Conservation (phyloP, 2,797 vertebrate species). For the Amblyopsis hoosieri region DNA sequence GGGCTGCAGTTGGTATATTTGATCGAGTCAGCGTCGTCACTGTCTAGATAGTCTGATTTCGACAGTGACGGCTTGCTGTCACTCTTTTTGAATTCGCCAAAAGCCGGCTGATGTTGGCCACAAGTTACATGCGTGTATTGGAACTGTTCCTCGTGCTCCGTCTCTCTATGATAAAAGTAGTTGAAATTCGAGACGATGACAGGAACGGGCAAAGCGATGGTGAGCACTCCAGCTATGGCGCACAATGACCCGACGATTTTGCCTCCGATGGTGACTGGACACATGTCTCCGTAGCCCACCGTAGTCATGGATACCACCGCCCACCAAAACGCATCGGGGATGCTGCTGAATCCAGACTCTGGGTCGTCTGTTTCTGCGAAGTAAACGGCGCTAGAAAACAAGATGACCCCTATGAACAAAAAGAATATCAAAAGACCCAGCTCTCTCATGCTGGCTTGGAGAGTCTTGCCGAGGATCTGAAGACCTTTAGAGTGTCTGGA, state of each 20-base stretch:
- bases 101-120: constrained; percentile 81
- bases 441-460: constrained; percentile 92
- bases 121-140: constrained; percentile 94
- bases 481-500: constrained; percentile 88
- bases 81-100: constrained; percentile 81
- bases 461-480: constrained; percentile 87
- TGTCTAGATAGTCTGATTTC: constrained; percentile 84
- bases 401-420: constrained; percentile 90
- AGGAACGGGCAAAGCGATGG: constrained; percentile 90
- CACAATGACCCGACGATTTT: constrained; percentile 95
- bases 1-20: constrained; percentile 89
- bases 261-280: constrained; percentile 91
- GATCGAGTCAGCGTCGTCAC: constrained; percentile 82
- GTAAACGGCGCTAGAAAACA: constrained; percentile 94
- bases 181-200: constrained; percentile 97
- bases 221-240: constrained; percentile 91
- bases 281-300: constrained; percentile 95
- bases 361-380: constrained; percentile 94
- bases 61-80: constrained; percentile 83
- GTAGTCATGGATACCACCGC: constrained; percentile 97
- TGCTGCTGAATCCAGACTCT: constrained; percentile 87
- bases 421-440: constrained; percentile 92
- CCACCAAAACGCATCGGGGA: constrained; percentile 98
- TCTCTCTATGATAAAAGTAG: constrained; percentile 96
- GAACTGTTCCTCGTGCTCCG: constrained; percentile 90